Percentiles rank a stretch among this genome's conserved stretches.
These are phyloP conservation scores for Xyliphius kryptos DNA, from an alignment of 2,113 vertebrate species.

Conservation along the genomic window DNA sequence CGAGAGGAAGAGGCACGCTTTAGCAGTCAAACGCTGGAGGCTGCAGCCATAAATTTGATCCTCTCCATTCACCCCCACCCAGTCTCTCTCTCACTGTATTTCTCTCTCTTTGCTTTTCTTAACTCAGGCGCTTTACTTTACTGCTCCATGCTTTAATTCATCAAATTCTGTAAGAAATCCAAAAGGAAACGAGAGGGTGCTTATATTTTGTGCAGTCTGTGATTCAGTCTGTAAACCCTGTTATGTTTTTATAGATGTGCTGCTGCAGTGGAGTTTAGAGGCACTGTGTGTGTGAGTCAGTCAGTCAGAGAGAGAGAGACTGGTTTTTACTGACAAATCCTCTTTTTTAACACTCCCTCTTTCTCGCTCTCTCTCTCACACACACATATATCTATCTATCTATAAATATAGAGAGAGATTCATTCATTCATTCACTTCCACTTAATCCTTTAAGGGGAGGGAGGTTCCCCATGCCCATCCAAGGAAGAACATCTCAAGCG, in stretches of 20 bases:
- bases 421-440: too few relatives aligned
- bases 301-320: background rate
- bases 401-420: too few relatives aligned
- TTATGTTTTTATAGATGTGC: slow-evolving; percentile 41
- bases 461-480: too few relatives aligned
- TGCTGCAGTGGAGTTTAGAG: slow-evolving; percentile 45
- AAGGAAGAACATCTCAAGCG: too few relatives aligned
- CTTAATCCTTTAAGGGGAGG: too few relatives aligned
- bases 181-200: background rate
- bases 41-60: slow-evolving; percentile 41
- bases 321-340: background rate
- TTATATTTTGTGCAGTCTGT: slow-evolving; percentile 32
- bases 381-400: background rate
- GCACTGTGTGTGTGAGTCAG: slow-evolving; percentile 9
- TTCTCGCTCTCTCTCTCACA: background rate
- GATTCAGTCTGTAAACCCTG: slow-evolving; percentile 36
- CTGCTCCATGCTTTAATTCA: background rate
- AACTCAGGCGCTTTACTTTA: background rate
- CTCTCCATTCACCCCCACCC: background rate
- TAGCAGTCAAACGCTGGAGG: slow-evolving; percentile 34
- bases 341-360: background rate
- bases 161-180: background rate
- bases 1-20: slow-evolving; percentile 23
- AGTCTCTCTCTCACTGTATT: background rate
- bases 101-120: background rate